These are phyloP conservation scores for Rhaphigaster nebulosa DNA, from an alignment of 2,888 invertebrate genomes.

Conservation along the genomic window DNA sequence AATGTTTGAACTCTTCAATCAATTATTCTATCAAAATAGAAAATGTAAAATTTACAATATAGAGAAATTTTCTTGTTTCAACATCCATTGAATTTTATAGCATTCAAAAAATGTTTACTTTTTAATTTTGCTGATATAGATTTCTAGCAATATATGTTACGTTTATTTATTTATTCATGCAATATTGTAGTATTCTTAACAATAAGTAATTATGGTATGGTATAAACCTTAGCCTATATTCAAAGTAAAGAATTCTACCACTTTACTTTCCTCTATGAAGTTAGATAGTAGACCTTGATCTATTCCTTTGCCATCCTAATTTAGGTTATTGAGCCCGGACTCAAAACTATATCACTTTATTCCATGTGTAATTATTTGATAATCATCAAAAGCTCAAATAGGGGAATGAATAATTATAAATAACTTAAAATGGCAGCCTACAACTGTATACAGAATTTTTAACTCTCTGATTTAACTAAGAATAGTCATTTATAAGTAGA, in stretches of 20 bases:
- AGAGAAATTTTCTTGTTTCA: not conserved
- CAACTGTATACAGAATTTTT: not conserved
- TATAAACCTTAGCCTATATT: too few species aligned
- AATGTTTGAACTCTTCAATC: not conserved
- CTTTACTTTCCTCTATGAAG: too few species aligned
- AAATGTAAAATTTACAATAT: not conserved
- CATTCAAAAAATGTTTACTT: not conserved
- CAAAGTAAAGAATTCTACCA: too few species aligned
- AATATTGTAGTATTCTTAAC: too few species aligned
- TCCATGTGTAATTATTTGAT: not conserved
- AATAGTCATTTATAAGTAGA: not conserved
- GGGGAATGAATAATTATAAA: not conserved
- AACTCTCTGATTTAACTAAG: not conserved
- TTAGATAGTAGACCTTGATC: not conserved
- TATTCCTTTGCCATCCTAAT: not conserved
- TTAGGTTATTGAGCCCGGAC: not conserved
- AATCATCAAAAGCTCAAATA: not conserved
- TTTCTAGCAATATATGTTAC: too few species aligned
- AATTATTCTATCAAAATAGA: not conserved
- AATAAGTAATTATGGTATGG: too few species aligned
- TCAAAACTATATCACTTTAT: not conserved
- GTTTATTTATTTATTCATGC: too few species aligned
- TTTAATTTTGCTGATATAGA: too few species aligned
- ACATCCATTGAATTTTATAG: not conserved
- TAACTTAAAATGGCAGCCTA: not conserved